phyloP scores from a whole-genome alignment of 2,113 vertebrate genomes.

The Marmota monax region DNA sequence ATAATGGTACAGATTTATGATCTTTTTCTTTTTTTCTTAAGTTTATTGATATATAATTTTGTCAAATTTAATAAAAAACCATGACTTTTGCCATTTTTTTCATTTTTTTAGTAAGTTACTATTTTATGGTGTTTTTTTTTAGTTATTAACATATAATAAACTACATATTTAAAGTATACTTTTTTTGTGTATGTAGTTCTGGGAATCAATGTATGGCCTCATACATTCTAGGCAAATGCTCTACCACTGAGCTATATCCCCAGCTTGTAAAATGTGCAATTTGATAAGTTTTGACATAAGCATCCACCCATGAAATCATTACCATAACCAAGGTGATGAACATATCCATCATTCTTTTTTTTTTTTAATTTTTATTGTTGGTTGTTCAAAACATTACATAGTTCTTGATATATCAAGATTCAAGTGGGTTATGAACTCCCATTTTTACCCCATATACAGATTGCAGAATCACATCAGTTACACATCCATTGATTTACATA shows the following conservation, averaged over 20 bases:
- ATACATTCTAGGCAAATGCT: too few relatives aligned
- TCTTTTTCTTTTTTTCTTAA: neutral
- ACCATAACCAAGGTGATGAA: neutral
- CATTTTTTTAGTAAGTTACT: constrained; percentile 21
- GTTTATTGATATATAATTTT: neutral
- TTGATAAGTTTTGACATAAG: neutral
- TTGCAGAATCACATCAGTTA: too few relatives aligned
- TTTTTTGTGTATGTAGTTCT: too few relatives aligned
- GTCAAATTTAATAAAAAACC: constrained; percentile 2
- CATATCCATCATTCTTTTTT: neutral
- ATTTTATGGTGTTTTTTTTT: neutral
- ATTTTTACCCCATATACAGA: too few relatives aligned
- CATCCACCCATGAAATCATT: neutral
- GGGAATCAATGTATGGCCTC: too few relatives aligned
- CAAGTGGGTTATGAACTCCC: too few relatives aligned
- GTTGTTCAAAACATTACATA: too few relatives aligned
- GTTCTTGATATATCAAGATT: too few relatives aligned
- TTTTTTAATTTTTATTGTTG: too few relatives aligned
- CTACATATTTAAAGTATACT: neutral
- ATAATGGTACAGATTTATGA: neutral
- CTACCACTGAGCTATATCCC: too few relatives aligned
- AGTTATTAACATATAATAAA: neutral
- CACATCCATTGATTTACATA: too few relatives aligned
- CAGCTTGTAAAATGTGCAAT: too few relatives aligned
- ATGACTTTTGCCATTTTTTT: neutral